Evolutionary conservation across 2,888 invertebrate species (phyloP).

Genomic region (Tinea trinotella): DNA sequence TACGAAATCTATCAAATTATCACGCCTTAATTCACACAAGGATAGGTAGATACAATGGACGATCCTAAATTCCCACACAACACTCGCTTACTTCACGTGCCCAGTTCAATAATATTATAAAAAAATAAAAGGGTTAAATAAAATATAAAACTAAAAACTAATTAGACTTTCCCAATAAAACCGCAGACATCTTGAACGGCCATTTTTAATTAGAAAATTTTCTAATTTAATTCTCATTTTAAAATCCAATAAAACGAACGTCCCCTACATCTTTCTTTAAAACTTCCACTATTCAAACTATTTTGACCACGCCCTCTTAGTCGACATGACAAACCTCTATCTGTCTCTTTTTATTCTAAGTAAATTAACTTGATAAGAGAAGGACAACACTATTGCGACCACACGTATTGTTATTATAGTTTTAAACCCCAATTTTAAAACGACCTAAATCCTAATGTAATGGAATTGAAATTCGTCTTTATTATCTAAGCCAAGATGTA

Average conservation of each 20-base stretch:
- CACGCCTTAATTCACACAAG: too few species aligned
- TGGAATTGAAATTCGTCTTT: neutral
- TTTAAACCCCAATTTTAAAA: constrained; percentile 27
- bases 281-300: constrained; percentile 62
- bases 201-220: neutral
- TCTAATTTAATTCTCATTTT: constrained; percentile 5
- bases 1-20: too few species aligned
- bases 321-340: constrained; percentile 29
- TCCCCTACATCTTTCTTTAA: constrained; percentile 64
- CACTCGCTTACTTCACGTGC: too few species aligned
- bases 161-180: neutral
- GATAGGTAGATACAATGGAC: too few species aligned
- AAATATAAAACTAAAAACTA: neutral
- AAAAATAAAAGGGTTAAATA: too few species aligned
- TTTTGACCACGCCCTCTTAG: constrained; percentile 46
- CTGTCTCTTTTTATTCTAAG: constrained; percentile 36
- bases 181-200: neutral
- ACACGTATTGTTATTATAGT: constrained; percentile 64
- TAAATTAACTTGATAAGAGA: constrained; percentile 30
- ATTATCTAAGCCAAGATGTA: neutral
- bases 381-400: constrained; percentile 44
- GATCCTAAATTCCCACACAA: too few species aligned
- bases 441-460: neutral
- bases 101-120: too few species aligned
- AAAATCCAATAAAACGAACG: constrained; percentile 64